Evolutionary conservation across 2,797 vertebrate species (phyloP), one percentile per base, ranked within the genome.

Genomic region (Dendrocincla fuliginosa): DNA sequence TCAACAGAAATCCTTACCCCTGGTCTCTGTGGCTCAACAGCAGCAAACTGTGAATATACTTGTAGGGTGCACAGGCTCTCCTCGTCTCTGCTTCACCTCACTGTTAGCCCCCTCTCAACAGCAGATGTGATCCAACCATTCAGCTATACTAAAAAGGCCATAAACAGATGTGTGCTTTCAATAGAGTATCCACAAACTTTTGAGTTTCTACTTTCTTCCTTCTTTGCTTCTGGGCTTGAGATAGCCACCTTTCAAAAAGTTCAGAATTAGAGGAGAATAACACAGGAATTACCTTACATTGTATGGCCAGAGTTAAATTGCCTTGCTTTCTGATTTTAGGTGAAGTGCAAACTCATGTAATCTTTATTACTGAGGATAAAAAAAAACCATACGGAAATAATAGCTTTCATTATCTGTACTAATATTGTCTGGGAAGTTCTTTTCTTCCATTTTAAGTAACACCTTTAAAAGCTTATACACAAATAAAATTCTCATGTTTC

Each of bases 401-500:
- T 14, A 68, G 42, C 28, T 87, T 91, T 61, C 53, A 56, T 82
- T 81, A 52, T 78, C 52, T 53, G 20, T 32, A 53, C 52, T 32
- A 32, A 32, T 53, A 53, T 53, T 53, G 30, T 32, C 30, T 32
- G 50, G 28, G 18, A 32, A 32, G 50, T 32, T 53, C 28, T 52
- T 52, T 18, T 52, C 50, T 53, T 52, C 28, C 18, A 53, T 53
- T 32, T 53, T 20, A 18, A 30, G 52, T 53, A 32, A 53, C 18
- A 78, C 78, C 76, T 44, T 82, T 85, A 83, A 95, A 52, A 94
- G 39, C 55, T 81, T 64, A 92, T 68, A 41, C 19, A 83, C 56
- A 91, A 97, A 93, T 44, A 77, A 95, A 95, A 90, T 84, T 71
- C 55, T 71, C 28, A 41, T 75, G 35, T 70, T 71, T 53, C 46